These are phyloP conservation scores for Pongo abelii DNA, from an alignment of 2,113 vertebrate species.

Conservation along the genomic window DNA sequence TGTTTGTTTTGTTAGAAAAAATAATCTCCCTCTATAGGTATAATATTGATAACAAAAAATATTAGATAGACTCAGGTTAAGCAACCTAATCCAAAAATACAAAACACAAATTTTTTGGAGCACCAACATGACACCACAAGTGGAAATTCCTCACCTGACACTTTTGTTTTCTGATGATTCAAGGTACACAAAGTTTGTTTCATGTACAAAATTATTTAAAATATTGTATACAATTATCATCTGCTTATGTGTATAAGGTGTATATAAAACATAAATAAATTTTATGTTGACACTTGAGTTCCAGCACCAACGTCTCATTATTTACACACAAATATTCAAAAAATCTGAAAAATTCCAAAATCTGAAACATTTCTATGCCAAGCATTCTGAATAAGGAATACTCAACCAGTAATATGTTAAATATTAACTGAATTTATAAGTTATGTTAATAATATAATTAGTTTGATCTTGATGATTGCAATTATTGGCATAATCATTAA, in stretches of 20 bases:
- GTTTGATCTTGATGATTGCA: not conserved
- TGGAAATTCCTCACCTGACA: not conserved
- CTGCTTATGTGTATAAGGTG: not conserved
- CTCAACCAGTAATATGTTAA: not conserved
- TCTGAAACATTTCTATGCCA: not conserved
- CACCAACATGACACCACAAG: not conserved
- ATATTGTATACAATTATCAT: not conserved
- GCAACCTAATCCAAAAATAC: not conserved
- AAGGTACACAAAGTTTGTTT: not conserved
- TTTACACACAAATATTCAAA: not conserved
- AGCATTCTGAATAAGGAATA: not conserved
- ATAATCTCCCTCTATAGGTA: not conserved
- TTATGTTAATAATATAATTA: not conserved
- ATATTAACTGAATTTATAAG: not conserved
- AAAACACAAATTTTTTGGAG: not conserved
- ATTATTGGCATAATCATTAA: not conserved
- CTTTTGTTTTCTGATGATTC: not conserved
- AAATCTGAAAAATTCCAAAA: not conserved
- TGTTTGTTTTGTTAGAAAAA: conserved; percentile 42
- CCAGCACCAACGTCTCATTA: not conserved
- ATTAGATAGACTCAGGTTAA: not conserved
- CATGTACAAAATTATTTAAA: not conserved
- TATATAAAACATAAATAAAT: not conserved
- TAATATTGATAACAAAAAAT: conserved; percentile 23
- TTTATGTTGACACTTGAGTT: not conserved